Evolutionary conservation across 2,888 invertebrate species (phyloP).

Genomic region (Volucella inanis): DNA sequence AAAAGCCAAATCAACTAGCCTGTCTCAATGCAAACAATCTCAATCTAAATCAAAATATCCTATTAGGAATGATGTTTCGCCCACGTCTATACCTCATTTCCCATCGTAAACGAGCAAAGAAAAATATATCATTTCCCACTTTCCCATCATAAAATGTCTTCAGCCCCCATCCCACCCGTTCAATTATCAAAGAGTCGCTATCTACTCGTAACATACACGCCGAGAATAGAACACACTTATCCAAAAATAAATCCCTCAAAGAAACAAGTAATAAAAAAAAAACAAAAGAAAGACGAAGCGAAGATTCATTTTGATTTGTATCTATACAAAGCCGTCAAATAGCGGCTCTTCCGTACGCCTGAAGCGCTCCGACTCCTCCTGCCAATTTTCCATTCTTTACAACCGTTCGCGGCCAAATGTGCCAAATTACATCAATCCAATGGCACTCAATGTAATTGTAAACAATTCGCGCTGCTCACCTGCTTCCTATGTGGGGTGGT

Average conservation of each 20-base stretch:
- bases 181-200: conserved; percentile 28
- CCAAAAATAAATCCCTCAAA: conserved; percentile 55
- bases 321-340: conserved; percentile 41
- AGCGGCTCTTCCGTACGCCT: conserved; percentile 13
- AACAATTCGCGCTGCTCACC: conserved; percentile 44
- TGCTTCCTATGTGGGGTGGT: background rate
- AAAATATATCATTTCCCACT: conserved; percentile 25
- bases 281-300: too few relatives aligned
- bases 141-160: conserved; percentile 3
- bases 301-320: conserved; percentile 50
- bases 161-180: background rate
- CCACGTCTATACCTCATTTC: background rate
- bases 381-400: conserved; percentile 7
- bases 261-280: conserved; percentile 8
- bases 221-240: conserved; percentile 37
- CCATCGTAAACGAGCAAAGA: conserved; percentile 2
- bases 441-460: conserved; percentile 62
- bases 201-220: background rate
- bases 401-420: conserved; percentile 41
- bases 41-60: background rate
- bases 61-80: background rate
- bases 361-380: conserved; percentile 1
- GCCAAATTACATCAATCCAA: conserved; percentile 65
- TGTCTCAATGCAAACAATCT: too few relatives aligned
- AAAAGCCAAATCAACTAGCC: too few relatives aligned